Evolutionary conservation across 1,140 invertebrate species (phyloP), one percentile per base, ranked within the genome.

Genomic region (Lasioglossum baleicum): DNA sequence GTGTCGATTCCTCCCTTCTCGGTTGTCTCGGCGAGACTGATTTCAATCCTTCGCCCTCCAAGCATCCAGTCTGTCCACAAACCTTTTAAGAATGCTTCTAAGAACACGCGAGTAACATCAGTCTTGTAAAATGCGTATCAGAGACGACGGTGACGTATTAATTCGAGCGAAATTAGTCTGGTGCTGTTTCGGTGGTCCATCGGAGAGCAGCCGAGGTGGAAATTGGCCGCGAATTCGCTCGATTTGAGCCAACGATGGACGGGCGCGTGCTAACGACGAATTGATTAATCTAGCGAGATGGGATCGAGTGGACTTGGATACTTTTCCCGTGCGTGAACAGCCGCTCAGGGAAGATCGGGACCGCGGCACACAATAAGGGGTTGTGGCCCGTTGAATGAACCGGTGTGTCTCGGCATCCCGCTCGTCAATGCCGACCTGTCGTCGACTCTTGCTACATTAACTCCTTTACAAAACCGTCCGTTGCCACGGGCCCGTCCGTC

Each of bases 351-450:
- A 61, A 81, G 70, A 74, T 75, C 67, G 71, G 66, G 73, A 61
- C 26, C 69, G 22, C 48, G 65, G 60, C 65, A 64, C n/a, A 91
- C 89, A 91, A 91, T 86, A 88, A 85, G 22, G 75, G 84, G 78
- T 87, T 91, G 90, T 88, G 66, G 75, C 60, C 70, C 67, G 83
- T 80, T 91, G 89, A 90, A 90, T 87, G 89, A 86, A 87, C 84
- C 78, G 86, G 88, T 91, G 90, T 91, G 84, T 77, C 75, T 77
- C 68, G 71, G 85, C 77, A 84, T 82, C 67, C 65, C 79, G 81
- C 72, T 84, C 81, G 77, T 91, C 90, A 91, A 90, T 91, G 88
- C 74, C 85, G 85, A 91, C 85, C 89, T 91, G 89, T 91, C 88
- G 88, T 83, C 85, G 81, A 80, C 84, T 70, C 85, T 87, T 87